Conservation (phyloP, 2,888 invertebrate species). For the Conistra vaccinii region DNA sequence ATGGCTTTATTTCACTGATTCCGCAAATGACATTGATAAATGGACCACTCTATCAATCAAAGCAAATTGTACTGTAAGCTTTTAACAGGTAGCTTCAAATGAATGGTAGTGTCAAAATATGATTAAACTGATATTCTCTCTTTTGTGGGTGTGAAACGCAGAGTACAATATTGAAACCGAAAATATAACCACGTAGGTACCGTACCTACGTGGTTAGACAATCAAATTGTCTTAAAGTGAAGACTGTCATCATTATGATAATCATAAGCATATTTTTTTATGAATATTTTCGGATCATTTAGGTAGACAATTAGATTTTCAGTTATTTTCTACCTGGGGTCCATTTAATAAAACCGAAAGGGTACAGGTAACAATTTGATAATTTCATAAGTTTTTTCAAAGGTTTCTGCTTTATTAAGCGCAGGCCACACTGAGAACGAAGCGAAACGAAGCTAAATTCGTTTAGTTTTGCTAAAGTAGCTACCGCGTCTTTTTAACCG, state of each 20-base stretch:
- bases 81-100: slow-evolving; percentile 70
- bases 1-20: slow-evolving; percentile 75
- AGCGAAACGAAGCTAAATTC: too few relatives aligned
- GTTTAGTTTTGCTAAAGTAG: too few relatives aligned
- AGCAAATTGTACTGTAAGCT: slow-evolving; percentile 72
- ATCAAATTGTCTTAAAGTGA: too few relatives aligned
- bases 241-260: not conserved
- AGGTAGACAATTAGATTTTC: not conserved
- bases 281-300: not conserved
- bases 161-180: not conserved
- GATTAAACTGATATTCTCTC: slow-evolving; percentile 45
- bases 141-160: slow-evolving; percentile 13
- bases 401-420: not conserved
- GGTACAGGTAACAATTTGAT: not conserved
- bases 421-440: too few relatives aligned
- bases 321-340: not conserved
- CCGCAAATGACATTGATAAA: slow-evolving; percentile 80
- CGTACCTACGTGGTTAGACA: not conserved
- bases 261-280: not conserved
- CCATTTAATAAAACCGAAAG: not conserved
- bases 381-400: too few relatives aligned
- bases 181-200: not conserved
- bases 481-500: too few relatives aligned
- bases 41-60: slow-evolving; percentile 80
- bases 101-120: slow-evolving; percentile 52